Percentiles rank a stretch among this genome's conserved stretches.
Conservation (phyloP, 2,797 vertebrate species). For the Acipenser oxyrinchus region DNA sequence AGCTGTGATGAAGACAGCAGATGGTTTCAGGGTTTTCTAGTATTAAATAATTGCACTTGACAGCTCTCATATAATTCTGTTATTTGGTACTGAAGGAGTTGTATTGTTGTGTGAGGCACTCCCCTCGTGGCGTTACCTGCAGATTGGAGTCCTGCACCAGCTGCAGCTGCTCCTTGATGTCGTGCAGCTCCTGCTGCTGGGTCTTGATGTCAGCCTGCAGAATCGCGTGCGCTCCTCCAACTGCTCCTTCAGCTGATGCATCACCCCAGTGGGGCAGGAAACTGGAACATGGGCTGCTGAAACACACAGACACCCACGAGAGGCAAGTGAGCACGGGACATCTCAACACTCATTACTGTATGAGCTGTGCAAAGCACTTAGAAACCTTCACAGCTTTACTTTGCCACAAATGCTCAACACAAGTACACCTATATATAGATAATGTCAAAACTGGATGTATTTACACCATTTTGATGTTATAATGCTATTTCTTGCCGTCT, state of each 20-base stretch:
- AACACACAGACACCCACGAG: slow-evolving; percentile 31
- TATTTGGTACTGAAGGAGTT: too few relatives aligned
- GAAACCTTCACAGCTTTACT: too few relatives aligned
- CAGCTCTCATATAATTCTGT: too few relatives aligned
- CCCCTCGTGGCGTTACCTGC: slow-evolving; percentile 27
- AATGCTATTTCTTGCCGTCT: too few relatives aligned
- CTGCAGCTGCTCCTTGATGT: slow-evolving; percentile 81
- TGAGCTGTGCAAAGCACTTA: too few relatives aligned
- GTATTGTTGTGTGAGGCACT: neutral
- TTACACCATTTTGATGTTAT: too few relatives aligned
- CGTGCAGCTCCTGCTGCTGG: slow-evolving; percentile 71
- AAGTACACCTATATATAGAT: too few relatives aligned
- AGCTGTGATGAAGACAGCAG: too few relatives aligned
- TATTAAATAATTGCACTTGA: too few relatives aligned
- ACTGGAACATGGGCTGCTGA: slow-evolving; percentile 63
- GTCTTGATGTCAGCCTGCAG: slow-evolving; percentile 76
- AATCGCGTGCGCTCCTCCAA: slow-evolving; percentile 74
- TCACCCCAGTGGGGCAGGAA: slow-evolving; percentile 67
- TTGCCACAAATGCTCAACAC: too few relatives aligned
- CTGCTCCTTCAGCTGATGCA: slow-evolving; percentile 78
- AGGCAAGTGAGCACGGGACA: neutral
- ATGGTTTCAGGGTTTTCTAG: too few relatives aligned
- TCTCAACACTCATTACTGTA: neutral
- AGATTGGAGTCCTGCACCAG: slow-evolving; percentile 65
- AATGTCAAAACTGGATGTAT: too few relatives aligned